Base-by-base conservation (phyloP, 37 sponge, comb jelly and placozoan genomes). In the Ephydatia muelleri region DNA sequence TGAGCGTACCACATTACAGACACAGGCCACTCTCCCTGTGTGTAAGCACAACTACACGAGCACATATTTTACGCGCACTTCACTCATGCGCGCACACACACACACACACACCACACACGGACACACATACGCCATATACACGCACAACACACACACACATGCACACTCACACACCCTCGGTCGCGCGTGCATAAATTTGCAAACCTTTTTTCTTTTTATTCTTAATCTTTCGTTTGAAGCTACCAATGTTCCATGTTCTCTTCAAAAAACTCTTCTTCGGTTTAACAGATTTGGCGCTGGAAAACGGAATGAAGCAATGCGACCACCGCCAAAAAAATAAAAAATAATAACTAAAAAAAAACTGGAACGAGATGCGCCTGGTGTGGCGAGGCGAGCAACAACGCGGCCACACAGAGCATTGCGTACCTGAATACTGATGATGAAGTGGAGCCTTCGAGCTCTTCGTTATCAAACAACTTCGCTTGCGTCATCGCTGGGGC, bases 151-250 rank as follows among this genome's bases (percentile, higher is more conserved):
- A 71, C 72, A 6, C 30, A 34, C 72, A 34, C 32, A 49, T 14
- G 28, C 79, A 48, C 28, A 79, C 79, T 27, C 67, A 29, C 28
- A 79, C 79, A 79, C 28, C 22, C 13, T 30, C 30, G 2, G 16
- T 26, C 29, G 13, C 32, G 29, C 32, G 16, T 71, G 11, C 29
- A 30, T 39, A 64, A 23, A 13, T 11, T 57, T 23, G 31, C 68
- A 71, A 28, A 89, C 90, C 90, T 80, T 80, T 89, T 66, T 70
- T 36, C 38, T 73, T 47, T 28, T 78, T 82, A 68, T 72, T 77
- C 78, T 79, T 89, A 14, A 84, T 84, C 57, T 80, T 89, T 64
- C 84, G 85, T 30, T 73, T 89, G 73, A 89, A 65, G 72, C 80
- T 80, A 8, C 80, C 84, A 31, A 89, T 83, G 37, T 79, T 79